Conservation (phyloP, 1,140 invertebrate genomes). For the Pseudomyrmex dendroicus region DNA sequence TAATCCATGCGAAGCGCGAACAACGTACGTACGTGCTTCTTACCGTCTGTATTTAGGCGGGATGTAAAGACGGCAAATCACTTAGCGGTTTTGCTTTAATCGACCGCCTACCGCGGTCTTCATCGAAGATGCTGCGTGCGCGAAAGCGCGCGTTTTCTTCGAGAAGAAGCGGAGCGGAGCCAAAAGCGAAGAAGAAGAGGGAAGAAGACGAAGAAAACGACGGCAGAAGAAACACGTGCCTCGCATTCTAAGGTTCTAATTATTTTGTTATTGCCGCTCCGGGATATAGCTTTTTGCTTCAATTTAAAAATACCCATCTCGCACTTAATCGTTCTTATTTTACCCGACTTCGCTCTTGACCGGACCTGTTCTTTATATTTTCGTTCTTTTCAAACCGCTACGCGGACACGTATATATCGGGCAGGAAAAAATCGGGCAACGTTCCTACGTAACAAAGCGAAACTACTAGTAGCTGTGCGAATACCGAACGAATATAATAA, state of each 20-base stretch:
- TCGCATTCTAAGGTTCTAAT: constrained; percentile 6
- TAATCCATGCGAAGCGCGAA: neutral
- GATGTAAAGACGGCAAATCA: constrained; percentile 25
- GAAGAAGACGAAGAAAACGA: neutral
- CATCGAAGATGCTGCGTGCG: neutral
- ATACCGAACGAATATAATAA: too few species aligned
- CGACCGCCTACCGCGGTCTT: neutral
- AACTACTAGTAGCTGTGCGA: too few species aligned
- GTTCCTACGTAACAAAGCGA: constrained; percentile 23
- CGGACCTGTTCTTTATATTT: too few species aligned
- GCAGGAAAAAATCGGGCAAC: neutral
- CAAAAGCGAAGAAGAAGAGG: neutral
- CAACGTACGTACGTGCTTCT: neutral
- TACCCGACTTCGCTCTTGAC: constrained; percentile 8
- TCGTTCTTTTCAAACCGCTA: constrained; percentile 23
- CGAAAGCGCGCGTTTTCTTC: neutral
- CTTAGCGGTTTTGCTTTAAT: constrained; percentile 33
- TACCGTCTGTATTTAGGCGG: neutral
- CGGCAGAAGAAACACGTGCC: neutral
- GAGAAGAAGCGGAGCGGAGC: neutral
- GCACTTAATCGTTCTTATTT: neutral
- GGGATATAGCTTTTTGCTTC: too few species aligned
- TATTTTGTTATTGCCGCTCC: constrained; percentile 1
- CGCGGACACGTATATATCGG: neutral
- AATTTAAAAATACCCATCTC: neutral